phyloP scores from a whole-genome alignment of 2,888 invertebrate species.

The Diploptera punctata region DNA sequence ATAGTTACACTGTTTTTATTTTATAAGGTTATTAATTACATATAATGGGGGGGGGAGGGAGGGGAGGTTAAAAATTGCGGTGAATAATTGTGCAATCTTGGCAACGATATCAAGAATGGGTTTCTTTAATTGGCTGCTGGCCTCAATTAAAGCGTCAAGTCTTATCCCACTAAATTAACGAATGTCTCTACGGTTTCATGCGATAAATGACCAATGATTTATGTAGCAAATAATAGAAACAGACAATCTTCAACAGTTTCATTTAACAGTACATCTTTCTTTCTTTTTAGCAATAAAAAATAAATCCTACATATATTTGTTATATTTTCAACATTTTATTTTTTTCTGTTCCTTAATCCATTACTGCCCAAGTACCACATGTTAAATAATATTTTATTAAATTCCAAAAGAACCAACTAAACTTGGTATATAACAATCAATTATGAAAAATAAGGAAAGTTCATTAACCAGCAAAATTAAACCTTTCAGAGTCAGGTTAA shows the following conservation, averaged over 20 bases:
- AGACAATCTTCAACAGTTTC: slow-evolving; percentile 6
- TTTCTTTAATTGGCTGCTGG: slow-evolving; percentile 38
- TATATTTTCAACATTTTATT: slow-evolving; percentile 28
- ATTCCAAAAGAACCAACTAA: no score
- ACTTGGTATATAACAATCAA: no score
- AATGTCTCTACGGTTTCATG: not conserved
- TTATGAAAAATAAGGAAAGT: no score
- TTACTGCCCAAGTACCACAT: slow-evolving; percentile 27
- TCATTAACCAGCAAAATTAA: no score
- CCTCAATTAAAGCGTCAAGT: slow-evolving; percentile 31
- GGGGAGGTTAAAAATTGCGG: slow-evolving; percentile 38
- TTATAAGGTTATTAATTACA: slow-evolving; percentile 35
- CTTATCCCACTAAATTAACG: not conserved
- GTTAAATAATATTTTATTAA: no score
- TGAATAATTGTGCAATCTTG: slow-evolving; percentile 43
- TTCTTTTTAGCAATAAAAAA: slow-evolving; percentile 35
- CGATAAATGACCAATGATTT: not conserved
- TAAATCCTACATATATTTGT: slow-evolving; percentile 36
- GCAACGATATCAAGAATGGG: slow-evolving; percentile 36
- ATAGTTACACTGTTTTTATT: slow-evolving; percentile 34
- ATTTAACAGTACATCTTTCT: slow-evolving; percentile 29
- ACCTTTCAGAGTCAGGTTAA: no score
- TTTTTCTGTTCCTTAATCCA: slow-evolving; percentile 27
- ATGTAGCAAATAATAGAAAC: slow-evolving; percentile 12
- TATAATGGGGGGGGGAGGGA: slow-evolving; percentile 28